Percentiles rank a stretch among this genome's conserved stretches.
phyloP scores from a whole-genome alignment of 2,888 invertebrate genomes.

The Pantelozetes paolii region DNA sequence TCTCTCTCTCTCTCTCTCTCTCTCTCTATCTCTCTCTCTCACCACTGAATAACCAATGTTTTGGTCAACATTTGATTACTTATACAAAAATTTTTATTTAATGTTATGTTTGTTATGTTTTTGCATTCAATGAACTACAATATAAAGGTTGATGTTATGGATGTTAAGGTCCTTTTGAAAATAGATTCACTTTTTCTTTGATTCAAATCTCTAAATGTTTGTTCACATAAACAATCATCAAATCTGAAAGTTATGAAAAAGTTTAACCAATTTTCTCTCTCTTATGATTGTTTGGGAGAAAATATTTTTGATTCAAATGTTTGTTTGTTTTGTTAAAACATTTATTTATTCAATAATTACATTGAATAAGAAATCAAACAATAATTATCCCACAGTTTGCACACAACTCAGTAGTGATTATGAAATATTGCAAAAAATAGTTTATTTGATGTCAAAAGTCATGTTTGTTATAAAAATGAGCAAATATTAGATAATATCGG shows the following conservation, averaged over 20 bases:
- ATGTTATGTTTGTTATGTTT: conserved; percentile 5
- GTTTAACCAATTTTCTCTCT: no score
- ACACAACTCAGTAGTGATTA: not conserved
- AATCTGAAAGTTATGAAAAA: not conserved
- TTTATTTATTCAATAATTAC: not conserved
- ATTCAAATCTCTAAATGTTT: not conserved
- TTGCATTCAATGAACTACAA: conserved; percentile 10
- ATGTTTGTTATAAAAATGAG: not conserved
- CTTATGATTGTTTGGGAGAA: not conserved
- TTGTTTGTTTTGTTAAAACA: not conserved
- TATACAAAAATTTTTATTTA: not conserved
- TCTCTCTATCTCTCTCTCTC: no score
- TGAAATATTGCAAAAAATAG: not conserved
- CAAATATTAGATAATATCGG: not conserved
- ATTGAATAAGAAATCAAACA: not conserved
- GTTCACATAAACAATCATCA: not conserved
- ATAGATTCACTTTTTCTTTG: not conserved
- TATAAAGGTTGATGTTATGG: conserved; percentile 8
- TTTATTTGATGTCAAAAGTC: not conserved
- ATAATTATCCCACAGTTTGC: not conserved
- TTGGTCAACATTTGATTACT: conserved; percentile 18
- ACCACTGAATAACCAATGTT: conserved; percentile 9
- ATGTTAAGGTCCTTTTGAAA: conserved; percentile 6
- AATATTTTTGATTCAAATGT: not conserved
- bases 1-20: no score